These are phyloP conservation scores for Camptogramma bilineatum DNA, from an alignment of 2,888 invertebrate species.

Conservation along the genomic window DNA sequence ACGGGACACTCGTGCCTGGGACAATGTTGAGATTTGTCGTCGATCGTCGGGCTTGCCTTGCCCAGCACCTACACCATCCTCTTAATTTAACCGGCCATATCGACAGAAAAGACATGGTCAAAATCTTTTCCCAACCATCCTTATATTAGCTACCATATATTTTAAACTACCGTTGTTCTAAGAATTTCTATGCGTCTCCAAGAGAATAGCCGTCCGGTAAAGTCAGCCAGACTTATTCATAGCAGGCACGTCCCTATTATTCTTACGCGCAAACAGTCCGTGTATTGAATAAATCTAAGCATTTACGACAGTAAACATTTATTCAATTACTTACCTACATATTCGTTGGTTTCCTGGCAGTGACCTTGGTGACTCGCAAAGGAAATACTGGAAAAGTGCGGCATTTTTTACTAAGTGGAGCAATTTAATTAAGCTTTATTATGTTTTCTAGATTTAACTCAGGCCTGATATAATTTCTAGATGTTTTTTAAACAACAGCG, in stretches of 20 bases:
- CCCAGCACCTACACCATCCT: too few species aligned
- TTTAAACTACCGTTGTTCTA: not conserved
- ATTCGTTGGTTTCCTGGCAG: constrained; percentile 46
- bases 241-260: constrained; percentile 20
- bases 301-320: constrained; percentile 31
- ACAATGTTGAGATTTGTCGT: too few species aligned
- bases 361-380: constrained; percentile 49
- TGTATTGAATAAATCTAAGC: constrained; percentile 44
- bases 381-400: constrained; percentile 25
- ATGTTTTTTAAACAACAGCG: not conserved
- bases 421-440: not conserved
- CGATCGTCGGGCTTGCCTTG: too few species aligned
- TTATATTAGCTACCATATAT: not conserved
- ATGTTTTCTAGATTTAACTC: not conserved
- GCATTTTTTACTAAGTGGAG: not conserved
- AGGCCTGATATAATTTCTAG: not conserved
- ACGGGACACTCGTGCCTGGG: too few species aligned
- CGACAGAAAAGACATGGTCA: too few species aligned
- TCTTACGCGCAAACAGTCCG: constrained; percentile 38
- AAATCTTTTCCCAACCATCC: too few species aligned
- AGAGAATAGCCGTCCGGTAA: constrained; percentile 5
- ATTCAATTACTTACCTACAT: constrained; percentile 39
- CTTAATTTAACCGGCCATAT: too few species aligned
- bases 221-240: constrained; percentile 27
- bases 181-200: not conserved